These are phyloP conservation scores for Liopterus haemorrhoidalis DNA, from an alignment of 2,888 invertebrate species.

Conservation along the genomic window DNA sequence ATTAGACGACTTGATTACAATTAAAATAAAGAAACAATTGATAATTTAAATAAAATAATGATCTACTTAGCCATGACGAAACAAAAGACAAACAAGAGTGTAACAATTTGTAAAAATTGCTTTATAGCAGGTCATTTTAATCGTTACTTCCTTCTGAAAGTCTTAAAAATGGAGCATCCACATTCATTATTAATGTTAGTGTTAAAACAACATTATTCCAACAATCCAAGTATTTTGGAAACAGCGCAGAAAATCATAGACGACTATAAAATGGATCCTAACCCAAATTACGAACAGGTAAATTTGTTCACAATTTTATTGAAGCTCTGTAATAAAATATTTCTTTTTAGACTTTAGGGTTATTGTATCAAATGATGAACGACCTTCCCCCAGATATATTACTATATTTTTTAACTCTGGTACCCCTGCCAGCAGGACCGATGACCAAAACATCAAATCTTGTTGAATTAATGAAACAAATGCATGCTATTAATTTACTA, in stretches of 20 bases:
- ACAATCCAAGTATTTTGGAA: slow-evolving; percentile 39
- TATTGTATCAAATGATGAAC: slow-evolving; percentile 39
- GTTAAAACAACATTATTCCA: slow-evolving; percentile 40
- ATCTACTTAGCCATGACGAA: slow-evolving; percentile 10
- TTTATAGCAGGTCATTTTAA: too few species aligned
- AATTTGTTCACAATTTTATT: slow-evolving; percentile 4
- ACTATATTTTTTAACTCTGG: slow-evolving; percentile 41
- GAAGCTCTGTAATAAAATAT: too few species aligned
- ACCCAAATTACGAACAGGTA: slow-evolving; percentile 40
- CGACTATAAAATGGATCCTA: slow-evolving; percentile 38
- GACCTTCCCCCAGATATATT: slow-evolving; percentile 42
- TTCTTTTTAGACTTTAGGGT: slow-evolving; percentile 40
- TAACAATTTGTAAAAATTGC: too few species aligned
- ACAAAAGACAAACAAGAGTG: too few species aligned
- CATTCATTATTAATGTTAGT: slow-evolving; percentile 40
- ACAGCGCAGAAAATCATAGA: slow-evolving; percentile 39
- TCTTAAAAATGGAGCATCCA: slow-evolving; percentile 39
- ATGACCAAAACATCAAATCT: slow-evolving; percentile 12
- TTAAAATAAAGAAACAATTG: neutral
- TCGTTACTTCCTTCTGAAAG: too few species aligned
- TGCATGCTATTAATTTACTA: slow-evolving; percentile 9
- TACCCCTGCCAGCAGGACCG: slow-evolving; percentile 40
- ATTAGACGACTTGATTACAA: slow-evolving; percentile 1
- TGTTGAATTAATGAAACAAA: slow-evolving; percentile 16
- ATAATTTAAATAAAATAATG: neutral